phyloP scores from a whole-genome alignment of 2,797 vertebrate genomes.

The Lacerta viridis region DNA sequence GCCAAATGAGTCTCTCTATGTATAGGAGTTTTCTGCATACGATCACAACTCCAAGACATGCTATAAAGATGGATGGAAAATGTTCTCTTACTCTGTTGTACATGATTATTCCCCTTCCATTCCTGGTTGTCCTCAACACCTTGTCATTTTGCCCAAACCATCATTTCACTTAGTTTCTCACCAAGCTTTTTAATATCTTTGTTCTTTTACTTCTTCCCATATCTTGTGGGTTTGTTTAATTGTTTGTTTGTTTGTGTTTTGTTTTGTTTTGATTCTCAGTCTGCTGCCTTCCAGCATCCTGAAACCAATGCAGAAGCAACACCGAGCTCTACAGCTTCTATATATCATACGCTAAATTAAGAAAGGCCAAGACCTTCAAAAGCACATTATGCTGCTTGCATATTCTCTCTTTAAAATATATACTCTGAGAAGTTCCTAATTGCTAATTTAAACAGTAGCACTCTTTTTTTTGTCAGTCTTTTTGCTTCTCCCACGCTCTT shows the following conservation, averaged over 20 bases:
- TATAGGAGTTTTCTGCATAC: too few relatives aligned
- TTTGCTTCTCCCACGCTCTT: conserved; percentile 78
- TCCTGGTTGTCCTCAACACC: background rate
- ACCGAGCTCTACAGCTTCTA: background rate
- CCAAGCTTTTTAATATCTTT: background rate
- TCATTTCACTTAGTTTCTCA: background rate
- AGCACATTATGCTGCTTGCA: conserved; percentile 72
- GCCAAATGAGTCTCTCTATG: background rate
- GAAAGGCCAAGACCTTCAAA: conserved; percentile 68
- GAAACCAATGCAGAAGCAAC: conserved; percentile 13
- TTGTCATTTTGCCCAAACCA: background rate
- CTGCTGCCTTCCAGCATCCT: background rate
- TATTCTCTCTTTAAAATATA: conserved; percentile 82
- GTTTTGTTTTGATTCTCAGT: background rate
- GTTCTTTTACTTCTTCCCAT: background rate
- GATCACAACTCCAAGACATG: too few relatives aligned
- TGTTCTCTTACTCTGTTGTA: background rate
- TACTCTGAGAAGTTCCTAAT: conserved; percentile 83
- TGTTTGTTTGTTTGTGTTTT: background rate
- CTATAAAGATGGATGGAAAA: too few relatives aligned
- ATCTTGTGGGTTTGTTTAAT: fast-evolving
- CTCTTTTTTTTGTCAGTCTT: conserved; percentile 78
- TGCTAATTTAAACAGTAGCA: conserved; percentile 80
- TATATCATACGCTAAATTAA: conserved; percentile 63
- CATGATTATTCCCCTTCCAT: background rate